These are phyloP conservation scores for Pipistrellus nathusii DNA, from an alignment of 2,797 vertebrate species.

Conservation along the genomic window DNA sequence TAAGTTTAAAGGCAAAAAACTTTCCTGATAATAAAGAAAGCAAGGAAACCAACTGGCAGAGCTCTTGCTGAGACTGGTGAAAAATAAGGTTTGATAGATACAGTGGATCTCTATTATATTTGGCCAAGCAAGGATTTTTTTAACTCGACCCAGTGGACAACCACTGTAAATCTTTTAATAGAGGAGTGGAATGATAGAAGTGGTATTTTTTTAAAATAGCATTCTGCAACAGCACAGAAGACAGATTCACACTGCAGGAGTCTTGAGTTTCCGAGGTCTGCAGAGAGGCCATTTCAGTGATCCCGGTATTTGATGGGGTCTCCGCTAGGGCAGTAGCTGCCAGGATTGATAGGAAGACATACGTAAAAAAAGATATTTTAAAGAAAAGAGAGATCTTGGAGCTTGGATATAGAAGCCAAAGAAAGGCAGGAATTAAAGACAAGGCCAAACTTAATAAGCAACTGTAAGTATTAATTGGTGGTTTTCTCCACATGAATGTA, in stretches of 20 bases:
- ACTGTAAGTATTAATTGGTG: neutral
- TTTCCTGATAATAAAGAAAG: neutral
- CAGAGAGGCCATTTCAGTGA: neutral
- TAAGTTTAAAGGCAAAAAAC: conserved; percentile 4
- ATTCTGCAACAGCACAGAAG: neutral
- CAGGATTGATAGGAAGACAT: conserved; percentile 28
- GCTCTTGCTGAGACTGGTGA: neutral
- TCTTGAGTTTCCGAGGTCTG: neutral
- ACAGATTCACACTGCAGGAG: conserved; percentile 40
- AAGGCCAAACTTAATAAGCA: too few relatives aligned
- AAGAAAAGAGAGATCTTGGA: conserved; percentile 10
- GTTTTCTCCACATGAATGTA: neutral
- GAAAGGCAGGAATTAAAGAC: too few relatives aligned
- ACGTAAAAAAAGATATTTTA: conserved; percentile 13
- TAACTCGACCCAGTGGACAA: conserved; percentile 48
- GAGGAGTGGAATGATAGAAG: conserved; percentile 51
- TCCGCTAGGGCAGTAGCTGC: neutral
- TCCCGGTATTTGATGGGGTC: conserved; percentile 7
- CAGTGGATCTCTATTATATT: neutral
- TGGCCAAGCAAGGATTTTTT: conserved; percentile 31
- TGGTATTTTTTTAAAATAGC: neutral
- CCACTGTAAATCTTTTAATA: neutral
- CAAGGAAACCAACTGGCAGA: conserved; percentile 12
- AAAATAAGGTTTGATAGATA: conserved; percentile 47
- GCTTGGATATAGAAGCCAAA: neutral